Evolutionary conservation across 2,113 vertebrate species (phyloP).

Genomic region (Sylvilagus bachmani): DNA sequence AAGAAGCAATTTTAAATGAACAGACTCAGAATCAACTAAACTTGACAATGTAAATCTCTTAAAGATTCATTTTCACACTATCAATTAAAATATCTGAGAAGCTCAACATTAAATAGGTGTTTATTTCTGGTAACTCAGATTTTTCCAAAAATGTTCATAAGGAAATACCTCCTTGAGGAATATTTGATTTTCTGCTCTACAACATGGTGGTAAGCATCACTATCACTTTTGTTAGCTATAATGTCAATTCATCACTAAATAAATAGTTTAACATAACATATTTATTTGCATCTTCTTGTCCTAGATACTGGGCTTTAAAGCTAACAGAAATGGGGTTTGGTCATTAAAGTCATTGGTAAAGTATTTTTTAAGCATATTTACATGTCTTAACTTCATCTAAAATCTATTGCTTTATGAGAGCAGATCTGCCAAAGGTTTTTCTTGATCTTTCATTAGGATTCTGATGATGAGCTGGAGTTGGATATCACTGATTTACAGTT

Average conservation of each 20-base stretch:
- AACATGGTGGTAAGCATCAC: not conserved
- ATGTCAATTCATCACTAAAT: not conserved
- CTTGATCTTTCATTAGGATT: not conserved
- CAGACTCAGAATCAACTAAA: not conserved
- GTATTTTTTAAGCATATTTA: not conserved
- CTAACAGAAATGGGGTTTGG: not conserved
- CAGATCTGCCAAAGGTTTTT: not conserved
- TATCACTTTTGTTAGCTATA: not conserved
- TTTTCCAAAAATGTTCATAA: not conserved
- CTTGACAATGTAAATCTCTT: not conserved
- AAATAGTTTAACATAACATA: not conserved
- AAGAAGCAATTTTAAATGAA: not conserved
- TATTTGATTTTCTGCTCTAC: not conserved
- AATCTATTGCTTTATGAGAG: not conserved
- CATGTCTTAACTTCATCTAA: not conserved
- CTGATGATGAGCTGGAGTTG: not conserved
- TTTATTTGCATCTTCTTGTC: slow-evolving; percentile 3
- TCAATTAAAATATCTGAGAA: not conserved
- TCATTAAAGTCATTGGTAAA: not conserved
- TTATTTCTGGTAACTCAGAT: slow-evolving; percentile 27
- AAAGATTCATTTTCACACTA: not conserved
- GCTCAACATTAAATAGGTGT: slow-evolving; percentile 3
- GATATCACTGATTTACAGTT: slow-evolving; percentile 2
- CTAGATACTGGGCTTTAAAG: not conserved
- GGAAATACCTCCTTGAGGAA: not conserved